Percentiles rank a stretch among this genome's conserved stretches.
phyloP scores from a whole-genome alignment of 2,113 vertebrate genomes.

The Erpornis zantholeuca region DNA sequence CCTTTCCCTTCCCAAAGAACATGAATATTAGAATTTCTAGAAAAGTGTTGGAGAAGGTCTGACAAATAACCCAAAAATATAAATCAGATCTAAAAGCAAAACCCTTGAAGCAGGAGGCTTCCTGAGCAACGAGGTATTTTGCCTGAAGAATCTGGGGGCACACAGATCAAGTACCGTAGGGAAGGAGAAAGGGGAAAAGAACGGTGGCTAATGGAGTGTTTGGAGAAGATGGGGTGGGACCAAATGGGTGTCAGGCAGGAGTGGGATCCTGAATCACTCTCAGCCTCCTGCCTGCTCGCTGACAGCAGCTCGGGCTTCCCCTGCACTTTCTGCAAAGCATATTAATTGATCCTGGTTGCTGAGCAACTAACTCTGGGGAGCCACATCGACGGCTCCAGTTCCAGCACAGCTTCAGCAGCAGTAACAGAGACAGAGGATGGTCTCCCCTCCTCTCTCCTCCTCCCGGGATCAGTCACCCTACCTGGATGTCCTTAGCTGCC shows the following conservation, averaged over 20 bases:
- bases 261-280: slow-evolving; percentile 34
- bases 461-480: neutral
- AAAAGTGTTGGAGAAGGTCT: neutral
- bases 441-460: neutral
- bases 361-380: slow-evolving; percentile 87
- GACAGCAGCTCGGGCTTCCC: slow-evolving; percentile 70
- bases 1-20: neutral
- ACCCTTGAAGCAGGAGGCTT: neutral
- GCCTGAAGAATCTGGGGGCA: neutral
- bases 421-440: neutral
- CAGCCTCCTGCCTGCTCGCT: slow-evolving; percentile 30
- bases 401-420: slow-evolving; percentile 25
- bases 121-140: neutral
- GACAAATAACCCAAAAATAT: neutral
- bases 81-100: slow-evolving; percentile 1
- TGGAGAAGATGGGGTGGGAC: neutral
- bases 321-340: slow-evolving; percentile 79
- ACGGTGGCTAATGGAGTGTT: rapidly evolving
- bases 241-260: neutral
- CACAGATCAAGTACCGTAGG: rapidly evolving
- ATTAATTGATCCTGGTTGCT: slow-evolving; percentile 88
- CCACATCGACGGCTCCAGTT: slow-evolving; percentile 52
- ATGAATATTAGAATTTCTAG: neutral
- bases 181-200: neutral
- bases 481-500: neutral